phyloP scores from a whole-genome alignment of 1,140 invertebrate genomes.

The Scaptomyza graminum region DNA sequence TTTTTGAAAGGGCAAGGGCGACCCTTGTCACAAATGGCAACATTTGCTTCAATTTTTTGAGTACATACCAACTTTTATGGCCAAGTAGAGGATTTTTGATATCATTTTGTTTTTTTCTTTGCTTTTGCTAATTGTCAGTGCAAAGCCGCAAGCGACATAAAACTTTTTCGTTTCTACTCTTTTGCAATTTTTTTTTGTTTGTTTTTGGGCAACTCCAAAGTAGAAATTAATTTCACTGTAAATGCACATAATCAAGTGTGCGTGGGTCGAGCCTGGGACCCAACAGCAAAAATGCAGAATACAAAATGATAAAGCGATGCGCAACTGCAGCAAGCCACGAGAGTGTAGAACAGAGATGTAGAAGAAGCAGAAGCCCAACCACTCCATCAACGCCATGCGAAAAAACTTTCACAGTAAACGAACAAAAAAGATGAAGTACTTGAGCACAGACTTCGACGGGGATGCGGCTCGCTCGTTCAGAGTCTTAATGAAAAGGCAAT shows the following conservation, averaged over 20 bases:
- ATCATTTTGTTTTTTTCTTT: constrained; percentile 51
- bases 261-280: constrained; percentile 30
- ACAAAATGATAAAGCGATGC: constrained; percentile 54
- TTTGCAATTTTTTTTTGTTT: constrained; percentile 20
- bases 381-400: constrained; percentile 30
- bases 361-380: neutral
- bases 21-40: constrained; percentile 49
- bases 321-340: neutral
- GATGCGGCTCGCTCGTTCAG: neutral
- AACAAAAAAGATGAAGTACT: constrained; percentile 62
- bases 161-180: constrained; percentile 55
- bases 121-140: constrained; percentile 74
- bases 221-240: constrained; percentile 80
- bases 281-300: constrained; percentile 35
- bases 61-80: constrained; percentile 24
- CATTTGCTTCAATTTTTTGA: constrained; percentile 52
- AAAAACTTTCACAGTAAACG: constrained; percentile 30
- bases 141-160: constrained; percentile 67
- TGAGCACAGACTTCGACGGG: constrained; percentile 52
- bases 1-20: neutral
- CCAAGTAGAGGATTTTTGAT: constrained; percentile 21
- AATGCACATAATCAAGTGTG: constrained; percentile 79
- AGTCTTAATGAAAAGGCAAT: constrained; percentile 72
- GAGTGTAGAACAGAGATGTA: neutral
- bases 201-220: constrained; percentile 53